A percentile compares a stretch with the other conserved stretches of the same genome.
These are phyloP conservation scores for Drosophila eugracilis DNA, from an alignment of 1,140 invertebrate species.

Conservation along the genomic window DNA sequence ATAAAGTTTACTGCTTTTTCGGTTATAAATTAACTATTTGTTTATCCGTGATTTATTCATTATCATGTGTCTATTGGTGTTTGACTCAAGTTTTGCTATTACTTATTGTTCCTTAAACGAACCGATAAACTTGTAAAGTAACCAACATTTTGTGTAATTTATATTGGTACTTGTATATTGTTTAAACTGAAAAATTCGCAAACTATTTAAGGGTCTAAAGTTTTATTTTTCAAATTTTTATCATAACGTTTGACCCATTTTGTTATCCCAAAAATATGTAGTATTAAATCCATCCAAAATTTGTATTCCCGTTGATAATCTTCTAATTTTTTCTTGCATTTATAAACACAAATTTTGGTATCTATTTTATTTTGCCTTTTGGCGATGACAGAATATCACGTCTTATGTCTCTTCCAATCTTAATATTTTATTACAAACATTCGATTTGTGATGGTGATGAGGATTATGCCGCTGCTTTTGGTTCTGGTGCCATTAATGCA, in stretches of 20 bases:
- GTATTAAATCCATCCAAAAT: too few relatives aligned
- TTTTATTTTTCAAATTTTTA: not conserved
- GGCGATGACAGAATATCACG: constrained; percentile 27
- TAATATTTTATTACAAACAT: constrained; percentile 69
- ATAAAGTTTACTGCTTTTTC: not conserved
- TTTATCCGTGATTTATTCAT: not conserved
- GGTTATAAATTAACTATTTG: not conserved
- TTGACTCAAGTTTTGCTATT: not conserved
- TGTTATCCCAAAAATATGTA: too few relatives aligned
- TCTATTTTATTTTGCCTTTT: constrained; percentile 13
- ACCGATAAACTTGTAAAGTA: too few relatives aligned
- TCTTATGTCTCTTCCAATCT: constrained; percentile 51
- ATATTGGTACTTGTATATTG: too few relatives aligned
- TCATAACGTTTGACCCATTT: not conserved
- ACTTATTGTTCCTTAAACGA: too few relatives aligned
- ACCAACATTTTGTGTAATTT: too few relatives aligned
- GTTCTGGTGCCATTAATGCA: constrained; percentile 62
- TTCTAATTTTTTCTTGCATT: constrained; percentile 22
- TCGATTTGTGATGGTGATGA: constrained; percentile 40
- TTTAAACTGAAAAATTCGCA: too few relatives aligned
- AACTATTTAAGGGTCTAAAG: too few relatives aligned
- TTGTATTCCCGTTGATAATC: constrained; percentile 4
- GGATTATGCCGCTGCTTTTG: constrained; percentile 14
- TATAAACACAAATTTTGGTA: constrained; percentile 9
- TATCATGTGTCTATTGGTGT: not conserved